Percentiles rank a stretch among this genome's conserved stretches.
phyloP scores from a whole-genome alignment of 2,888 invertebrate genomes.

The Epinotia ramella region DNA sequence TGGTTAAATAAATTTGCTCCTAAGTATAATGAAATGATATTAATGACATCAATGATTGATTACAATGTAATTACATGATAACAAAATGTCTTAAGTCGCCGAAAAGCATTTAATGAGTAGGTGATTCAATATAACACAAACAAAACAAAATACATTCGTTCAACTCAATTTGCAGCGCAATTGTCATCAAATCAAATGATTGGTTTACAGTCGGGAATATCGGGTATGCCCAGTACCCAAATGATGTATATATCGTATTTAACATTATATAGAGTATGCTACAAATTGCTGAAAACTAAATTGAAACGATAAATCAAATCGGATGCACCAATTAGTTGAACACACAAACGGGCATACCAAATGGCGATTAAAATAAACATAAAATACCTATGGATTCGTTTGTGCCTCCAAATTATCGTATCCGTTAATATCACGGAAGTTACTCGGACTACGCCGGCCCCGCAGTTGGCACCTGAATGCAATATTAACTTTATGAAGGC shows the following conservation, averaged over 20 bases:
- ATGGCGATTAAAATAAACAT: slow-evolving; percentile 13
- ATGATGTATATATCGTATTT: neutral
- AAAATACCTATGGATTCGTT: slow-evolving; percentile 41
- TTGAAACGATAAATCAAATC: slow-evolving; percentile 3
- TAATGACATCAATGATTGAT: too few species aligned
- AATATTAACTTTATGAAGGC: slow-evolving; percentile 35
- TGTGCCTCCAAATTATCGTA: slow-evolving; percentile 45
- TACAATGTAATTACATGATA: neutral
- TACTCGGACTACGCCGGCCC: slow-evolving; percentile 23
- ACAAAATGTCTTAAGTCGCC: neutral
- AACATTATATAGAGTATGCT: neutral
- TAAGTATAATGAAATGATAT: too few species aligned
- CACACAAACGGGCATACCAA: slow-evolving; percentile 39
- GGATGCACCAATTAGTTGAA: slow-evolving; percentile 39
- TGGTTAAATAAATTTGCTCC: too few species aligned
- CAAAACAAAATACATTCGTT: neutral
- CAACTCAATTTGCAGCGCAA: neutral
- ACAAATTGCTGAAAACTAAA: neutral
- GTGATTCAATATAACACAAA: neutral
- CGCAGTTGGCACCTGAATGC: slow-evolving; percentile 42
- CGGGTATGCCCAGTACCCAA: neutral
- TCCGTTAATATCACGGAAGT: slow-evolving; percentile 41
- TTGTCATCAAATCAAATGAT: neutral
- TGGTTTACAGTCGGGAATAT: neutral
- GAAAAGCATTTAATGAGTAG: neutral